Percentiles rank a stretch among this genome's conserved stretches.
phyloP scores from a whole-genome alignment of 2,797 vertebrate genomes.

The Clarias platycephalus region DNA sequence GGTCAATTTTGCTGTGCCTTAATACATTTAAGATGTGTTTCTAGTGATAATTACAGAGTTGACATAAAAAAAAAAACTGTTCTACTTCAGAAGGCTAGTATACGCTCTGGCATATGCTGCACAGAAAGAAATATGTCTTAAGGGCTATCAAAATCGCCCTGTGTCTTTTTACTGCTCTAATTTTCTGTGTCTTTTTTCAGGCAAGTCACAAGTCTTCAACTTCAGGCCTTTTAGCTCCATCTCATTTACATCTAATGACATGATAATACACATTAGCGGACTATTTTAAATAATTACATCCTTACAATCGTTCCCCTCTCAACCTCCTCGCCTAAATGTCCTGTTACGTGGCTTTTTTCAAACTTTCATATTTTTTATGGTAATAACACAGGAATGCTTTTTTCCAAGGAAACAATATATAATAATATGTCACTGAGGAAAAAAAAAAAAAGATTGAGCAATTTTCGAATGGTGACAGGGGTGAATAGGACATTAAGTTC shows the following conservation, averaged over 20 bases:
- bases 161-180: conserved; percentile 22
- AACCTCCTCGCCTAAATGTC: conserved; percentile 73
- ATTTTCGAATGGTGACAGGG: conserved; percentile 89
- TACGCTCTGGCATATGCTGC: background rate
- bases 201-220: conserved; percentile 70
- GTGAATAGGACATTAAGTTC: conserved; percentile 97
- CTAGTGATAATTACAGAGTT: background rate
- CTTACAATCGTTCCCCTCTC: conserved; percentile 82
- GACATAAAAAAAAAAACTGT: background rate
- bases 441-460: conserved; percentile 88
- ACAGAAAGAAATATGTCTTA: background rate
- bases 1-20: background rate
- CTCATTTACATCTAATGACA: conserved; percentile 87
- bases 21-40: background rate
- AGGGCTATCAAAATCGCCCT: conserved; percentile 30
- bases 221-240: conserved; percentile 76
- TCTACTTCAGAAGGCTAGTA: background rate
- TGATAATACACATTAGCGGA: conserved; percentile 93
- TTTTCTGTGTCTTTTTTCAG: conserved; percentile 56
- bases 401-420: conserved; percentile 90
- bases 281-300: conserved; percentile 93
- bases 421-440: conserved; percentile 90
- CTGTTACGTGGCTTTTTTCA: conserved; percentile 69
- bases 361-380: conserved; percentile 92
- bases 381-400: conserved; percentile 88